Conservation (phyloP, 1,140 invertebrate genomes). For the Metaphire vulgaris region DNA sequence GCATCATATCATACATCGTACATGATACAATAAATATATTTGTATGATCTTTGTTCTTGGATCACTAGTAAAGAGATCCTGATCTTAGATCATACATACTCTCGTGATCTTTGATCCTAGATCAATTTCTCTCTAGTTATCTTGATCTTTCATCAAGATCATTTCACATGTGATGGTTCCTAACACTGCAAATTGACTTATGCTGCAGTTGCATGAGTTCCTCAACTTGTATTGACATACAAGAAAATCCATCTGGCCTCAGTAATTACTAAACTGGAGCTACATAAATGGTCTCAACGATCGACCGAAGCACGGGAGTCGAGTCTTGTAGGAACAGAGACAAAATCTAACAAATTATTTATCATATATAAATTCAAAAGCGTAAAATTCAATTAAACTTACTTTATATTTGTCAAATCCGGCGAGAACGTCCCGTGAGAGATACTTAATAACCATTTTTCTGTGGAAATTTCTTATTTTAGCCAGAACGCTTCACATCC, state of each 20-base stretch:
- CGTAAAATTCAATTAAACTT: not conserved
- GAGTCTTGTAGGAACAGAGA: not conserved
- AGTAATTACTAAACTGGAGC: not conserved
- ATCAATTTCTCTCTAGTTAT: too few relatives aligned
- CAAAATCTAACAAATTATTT: not conserved
- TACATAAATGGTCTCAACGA: not conserved
- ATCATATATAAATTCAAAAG: too few relatives aligned
- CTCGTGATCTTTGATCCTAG: too few relatives aligned
- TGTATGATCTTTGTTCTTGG: too few relatives aligned
- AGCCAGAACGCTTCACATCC: not conserved
- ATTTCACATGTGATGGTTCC: too few relatives aligned
- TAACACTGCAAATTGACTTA: too few relatives aligned
- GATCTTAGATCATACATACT: too few relatives aligned
- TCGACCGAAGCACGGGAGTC: not conserved
- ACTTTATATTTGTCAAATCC: conserved; percentile 92
- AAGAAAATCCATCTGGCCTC: not conserved
- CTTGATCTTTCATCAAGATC: too few relatives aligned
- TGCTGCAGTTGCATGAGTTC: too few relatives aligned
- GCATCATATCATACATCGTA: too few relatives aligned
- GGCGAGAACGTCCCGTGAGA: conserved; percentile 69
- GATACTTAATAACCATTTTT: conserved; percentile 56
- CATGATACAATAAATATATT: too few relatives aligned
- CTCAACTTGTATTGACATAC: not conserved
- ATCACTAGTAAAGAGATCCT: too few relatives aligned
- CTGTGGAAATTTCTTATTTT: conserved; percentile 5